Evolutionary conservation across 2,113 vertebrate genomes (phyloP).

Genomic region (Tiliqua scincoides): DNA sequence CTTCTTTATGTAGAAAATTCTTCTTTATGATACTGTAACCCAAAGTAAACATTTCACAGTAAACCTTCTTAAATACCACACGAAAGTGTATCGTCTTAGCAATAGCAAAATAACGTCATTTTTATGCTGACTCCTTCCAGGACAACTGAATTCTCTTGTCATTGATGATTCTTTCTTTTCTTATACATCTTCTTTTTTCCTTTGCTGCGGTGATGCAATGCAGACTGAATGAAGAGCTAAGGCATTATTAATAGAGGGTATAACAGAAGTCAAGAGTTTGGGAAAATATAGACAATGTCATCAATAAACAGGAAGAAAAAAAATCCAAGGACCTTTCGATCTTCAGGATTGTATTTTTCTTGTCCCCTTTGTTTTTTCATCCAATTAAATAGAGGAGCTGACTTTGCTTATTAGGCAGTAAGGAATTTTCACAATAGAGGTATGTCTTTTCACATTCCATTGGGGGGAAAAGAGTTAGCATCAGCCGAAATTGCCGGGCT

Average conservation of each 20-base stretch:
- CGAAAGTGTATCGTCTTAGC: too few relatives aligned
- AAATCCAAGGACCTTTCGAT: background rate
- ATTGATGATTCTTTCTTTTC: slow-evolving; percentile 68
- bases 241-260: slow-evolving; percentile 30
- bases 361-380: slow-evolving; percentile 34
- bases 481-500: background rate
- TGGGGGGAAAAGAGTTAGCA: slow-evolving; percentile 4
- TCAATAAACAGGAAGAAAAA: background rate
- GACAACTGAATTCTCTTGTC: slow-evolving; percentile 48
- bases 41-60: background rate
- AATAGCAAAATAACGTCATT: too few relatives aligned
- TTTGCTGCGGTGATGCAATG: slow-evolving; percentile 44
- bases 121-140: background rate
- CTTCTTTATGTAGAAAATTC: background rate
- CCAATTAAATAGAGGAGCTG: slow-evolving; percentile 14
- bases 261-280: slow-evolving; percentile 31
- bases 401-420: slow-evolving; percentile 6
- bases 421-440: background rate
- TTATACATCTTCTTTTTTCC: slow-evolving; percentile 36
- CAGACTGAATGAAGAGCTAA: slow-evolving; percentile 50
- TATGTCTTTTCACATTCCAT: background rate
- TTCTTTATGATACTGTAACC: background rate
- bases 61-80: too few relatives aligned
- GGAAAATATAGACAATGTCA: slow-evolving; percentile 8
- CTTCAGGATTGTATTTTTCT: background rate